Evolutionary conservation across 2,797 vertebrate genomes (phyloP), one percentile per base, ranked within the genome.

Genomic region (Sciaenops ocellatus): DNA sequence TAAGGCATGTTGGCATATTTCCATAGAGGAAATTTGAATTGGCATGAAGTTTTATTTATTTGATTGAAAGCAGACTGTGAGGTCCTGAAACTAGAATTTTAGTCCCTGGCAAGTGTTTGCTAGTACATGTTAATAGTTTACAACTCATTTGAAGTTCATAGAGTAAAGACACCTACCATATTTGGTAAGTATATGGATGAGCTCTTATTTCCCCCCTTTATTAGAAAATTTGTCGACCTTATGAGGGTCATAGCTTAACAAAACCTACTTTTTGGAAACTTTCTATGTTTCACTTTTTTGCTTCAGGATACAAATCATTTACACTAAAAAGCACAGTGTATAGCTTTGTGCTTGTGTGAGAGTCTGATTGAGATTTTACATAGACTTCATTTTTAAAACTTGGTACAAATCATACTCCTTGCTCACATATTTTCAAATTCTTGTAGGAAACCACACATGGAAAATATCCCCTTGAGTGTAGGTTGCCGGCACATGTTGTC

Each of bases 161-260:
- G 59, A 55, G 24, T 55, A 62, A 46, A 78, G 18, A 44, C 24
- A 59, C 4, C 20, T 42, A 28, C 52, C 41, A 50, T 56, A 42
- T 71, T 26, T 82, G 85, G 79, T 88, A 89, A 89, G 83, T 90
- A 90, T 87, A 50, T 72, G 20, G 5, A 18, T 15, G n/a, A n/a
- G n/a, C n/a, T n/a, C n/a, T n/a, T n/a, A n/a, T n/a, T 7, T 1
- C 2, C 3, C 22, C 17, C 46, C 8, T 38, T 12, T 11, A 22
- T 42, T 59, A 20, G 11, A 60, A 3, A 3, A 50, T 22, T 42
- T 2, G 46, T 8, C 7, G 7, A 20, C 6, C 30, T 6, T 12
- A 30, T 11, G 11, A 65, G 10, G 17, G 51, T 12, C n/a, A 11
- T 30, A 15, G 11, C 42, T n/a, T 24, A 20, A 28, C 13, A 44